phyloP scores from a whole-genome alignment of 2,113 vertebrate genomes.

The Lagopus muta region DNA sequence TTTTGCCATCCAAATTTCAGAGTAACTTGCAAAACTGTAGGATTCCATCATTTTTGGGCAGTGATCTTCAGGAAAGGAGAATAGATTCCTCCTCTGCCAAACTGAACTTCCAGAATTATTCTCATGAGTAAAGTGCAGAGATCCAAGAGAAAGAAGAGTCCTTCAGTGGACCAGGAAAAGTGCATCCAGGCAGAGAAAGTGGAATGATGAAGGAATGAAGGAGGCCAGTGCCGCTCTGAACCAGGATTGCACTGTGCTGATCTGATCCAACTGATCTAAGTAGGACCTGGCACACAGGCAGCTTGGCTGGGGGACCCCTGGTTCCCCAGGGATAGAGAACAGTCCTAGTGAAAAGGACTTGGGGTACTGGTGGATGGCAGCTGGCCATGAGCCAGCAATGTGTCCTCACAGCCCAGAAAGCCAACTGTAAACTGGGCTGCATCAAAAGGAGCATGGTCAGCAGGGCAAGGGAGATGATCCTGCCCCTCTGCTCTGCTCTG shows the following conservation, averaged over 20 bases:
- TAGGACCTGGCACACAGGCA: fast-evolving
- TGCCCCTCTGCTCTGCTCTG: too few relatives aligned
- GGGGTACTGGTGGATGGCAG: too few relatives aligned
- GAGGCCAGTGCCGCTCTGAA: background rate
- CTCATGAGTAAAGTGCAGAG: background rate
- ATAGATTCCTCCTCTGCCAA: background rate
- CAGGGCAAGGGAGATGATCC: too few relatives aligned
- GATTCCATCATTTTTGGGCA: background rate
- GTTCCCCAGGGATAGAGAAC: background rate
- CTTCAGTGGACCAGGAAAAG: background rate
- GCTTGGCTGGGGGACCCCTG: background rate
- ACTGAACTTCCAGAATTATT: background rate
- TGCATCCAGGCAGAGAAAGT: background rate
- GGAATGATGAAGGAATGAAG: background rate
- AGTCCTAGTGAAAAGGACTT: background rate
- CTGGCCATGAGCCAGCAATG: too few relatives aligned
- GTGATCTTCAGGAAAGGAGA: background rate
- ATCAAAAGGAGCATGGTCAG: too few relatives aligned
- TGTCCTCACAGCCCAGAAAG: too few relatives aligned
- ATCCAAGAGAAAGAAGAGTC: background rate
- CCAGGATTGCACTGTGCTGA: background rate
- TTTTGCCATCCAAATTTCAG: background rate
- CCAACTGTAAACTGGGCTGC: too few relatives aligned
- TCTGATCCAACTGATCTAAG: background rate
- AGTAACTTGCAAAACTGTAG: background rate